Percentiles rank a stretch among this genome's conserved stretches.
phyloP scores from a whole-genome alignment of 2,113 vertebrate genomes.

The Neopipo cinnamomea region DNA sequence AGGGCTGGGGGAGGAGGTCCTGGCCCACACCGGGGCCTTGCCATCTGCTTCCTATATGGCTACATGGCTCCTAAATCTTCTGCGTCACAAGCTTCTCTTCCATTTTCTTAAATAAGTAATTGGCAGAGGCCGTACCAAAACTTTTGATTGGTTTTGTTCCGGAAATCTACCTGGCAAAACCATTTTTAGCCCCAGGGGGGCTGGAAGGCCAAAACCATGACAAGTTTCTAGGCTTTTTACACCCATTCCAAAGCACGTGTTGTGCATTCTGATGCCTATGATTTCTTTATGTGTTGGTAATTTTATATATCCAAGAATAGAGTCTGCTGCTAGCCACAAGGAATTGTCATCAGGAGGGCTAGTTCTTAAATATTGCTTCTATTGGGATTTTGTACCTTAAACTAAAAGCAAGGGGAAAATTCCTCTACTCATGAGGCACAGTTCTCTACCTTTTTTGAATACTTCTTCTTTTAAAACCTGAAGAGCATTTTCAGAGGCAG shows the following conservation, averaged over 20 bases:
- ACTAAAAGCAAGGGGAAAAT: background rate
- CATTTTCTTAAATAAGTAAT: too few relatives aligned
- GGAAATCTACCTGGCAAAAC: too few relatives aligned
- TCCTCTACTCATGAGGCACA: background rate
- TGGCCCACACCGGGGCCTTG: too few relatives aligned
- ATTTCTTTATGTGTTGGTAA: background rate
- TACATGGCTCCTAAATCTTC: too few relatives aligned
- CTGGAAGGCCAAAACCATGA: too few relatives aligned
- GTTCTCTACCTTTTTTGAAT: rapidly evolving
- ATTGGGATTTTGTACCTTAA: background rate
- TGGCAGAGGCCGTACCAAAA: too few relatives aligned
- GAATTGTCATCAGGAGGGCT: background rate
- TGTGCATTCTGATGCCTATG: background rate
- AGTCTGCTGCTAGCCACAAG: background rate
- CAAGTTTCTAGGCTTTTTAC: background rate
- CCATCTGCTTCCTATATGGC: too few relatives aligned
- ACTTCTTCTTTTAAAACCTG: background rate
- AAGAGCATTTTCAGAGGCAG: background rate
- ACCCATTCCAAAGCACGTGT: background rate
- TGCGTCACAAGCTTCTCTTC: too few relatives aligned
- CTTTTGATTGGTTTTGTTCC: too few relatives aligned
- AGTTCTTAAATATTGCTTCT: background rate
- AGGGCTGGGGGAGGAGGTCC: too few relatives aligned
- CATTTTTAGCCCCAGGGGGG: too few relatives aligned
- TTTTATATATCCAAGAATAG: rapidly evolving